Conservation (phyloP, 2,888 invertebrate species). For the Phyllotreta cruciferae region DNA sequence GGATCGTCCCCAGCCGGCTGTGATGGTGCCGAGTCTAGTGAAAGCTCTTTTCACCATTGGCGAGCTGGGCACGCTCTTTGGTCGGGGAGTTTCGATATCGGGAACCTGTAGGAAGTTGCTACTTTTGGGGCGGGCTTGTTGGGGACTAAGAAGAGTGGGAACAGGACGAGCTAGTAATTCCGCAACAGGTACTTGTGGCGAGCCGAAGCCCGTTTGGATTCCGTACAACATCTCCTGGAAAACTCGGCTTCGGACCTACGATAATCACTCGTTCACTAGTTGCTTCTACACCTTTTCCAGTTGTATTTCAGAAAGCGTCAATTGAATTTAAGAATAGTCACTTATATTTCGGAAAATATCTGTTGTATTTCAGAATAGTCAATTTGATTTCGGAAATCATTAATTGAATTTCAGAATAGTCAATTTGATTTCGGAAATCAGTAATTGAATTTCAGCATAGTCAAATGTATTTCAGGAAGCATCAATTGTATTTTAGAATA, state of each 20-base stretch:
- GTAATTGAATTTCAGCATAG: no score
- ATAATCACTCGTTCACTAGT: no score
- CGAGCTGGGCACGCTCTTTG: slow-evolving; percentile 92
- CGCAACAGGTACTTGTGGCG: slow-evolving; percentile 91
- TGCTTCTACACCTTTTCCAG: no score
- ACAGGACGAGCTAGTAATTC: slow-evolving; percentile 86
- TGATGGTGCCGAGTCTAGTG: slow-evolving; percentile 87
- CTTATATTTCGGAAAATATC: no score
- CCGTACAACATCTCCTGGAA: slow-evolving; percentile 95
- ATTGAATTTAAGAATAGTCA: no score
- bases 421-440: no score
- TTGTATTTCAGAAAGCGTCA: no score
- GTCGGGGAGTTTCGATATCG: slow-evolving; percentile 86
- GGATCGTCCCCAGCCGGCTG: slow-evolving; percentile 89
- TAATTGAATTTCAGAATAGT: no score
- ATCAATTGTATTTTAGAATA: no score
- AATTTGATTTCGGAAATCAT: no score
- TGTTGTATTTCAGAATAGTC: no score
- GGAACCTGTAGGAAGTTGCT: slow-evolving; percentile 88
- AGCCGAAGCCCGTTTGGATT: slow-evolving; percentile 91
- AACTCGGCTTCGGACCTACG: slow-evolving; percentile 71
- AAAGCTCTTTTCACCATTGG: slow-evolving; percentile 94
- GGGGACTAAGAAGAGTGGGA: slow-evolving; percentile 85
- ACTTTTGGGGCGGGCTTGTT: slow-evolving; percentile 85
- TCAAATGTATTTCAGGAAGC: no score